A percentile compares a stretch with the other conserved stretches of the same genome.
These are phyloP conservation scores for Ia io DNA, from an alignment of 2,113 vertebrate genomes.

Conservation along the genomic window DNA sequence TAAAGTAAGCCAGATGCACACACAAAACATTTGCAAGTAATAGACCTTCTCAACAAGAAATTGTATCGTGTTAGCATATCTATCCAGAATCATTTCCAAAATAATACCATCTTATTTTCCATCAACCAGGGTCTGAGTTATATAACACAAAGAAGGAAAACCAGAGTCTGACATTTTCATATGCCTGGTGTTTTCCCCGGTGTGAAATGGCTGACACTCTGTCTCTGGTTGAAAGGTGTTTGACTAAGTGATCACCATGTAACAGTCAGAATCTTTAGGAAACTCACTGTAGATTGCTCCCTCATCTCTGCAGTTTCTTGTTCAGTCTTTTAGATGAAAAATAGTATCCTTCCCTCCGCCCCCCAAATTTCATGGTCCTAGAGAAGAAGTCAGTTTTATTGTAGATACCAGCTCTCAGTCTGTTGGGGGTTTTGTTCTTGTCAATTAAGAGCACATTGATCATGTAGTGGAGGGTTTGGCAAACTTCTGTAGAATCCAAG, in stretches of 20 bases:
- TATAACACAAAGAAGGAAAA: neutral
- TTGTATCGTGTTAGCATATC: neutral
- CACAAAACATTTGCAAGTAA: neutral
- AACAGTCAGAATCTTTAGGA: neutral
- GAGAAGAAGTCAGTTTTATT: neutral
- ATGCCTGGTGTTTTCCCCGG: neutral
- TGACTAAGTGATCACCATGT: neutral
- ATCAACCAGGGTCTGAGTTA: neutral
- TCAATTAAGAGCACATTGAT: neutral
- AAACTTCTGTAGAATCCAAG: neutral
- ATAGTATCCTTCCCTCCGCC: neutral
- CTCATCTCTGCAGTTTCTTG: neutral
- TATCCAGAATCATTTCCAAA: neutral
- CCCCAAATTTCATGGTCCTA: neutral
- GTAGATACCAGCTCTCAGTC: neutral
- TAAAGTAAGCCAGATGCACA: neutral
- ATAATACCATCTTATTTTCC: neutral
- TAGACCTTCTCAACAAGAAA: neutral
- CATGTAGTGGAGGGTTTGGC: neutral
- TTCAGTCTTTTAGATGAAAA: constrained; percentile 3
- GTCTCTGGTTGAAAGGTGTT: neutral
- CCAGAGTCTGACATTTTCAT: neutral
- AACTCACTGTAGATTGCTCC: neutral
- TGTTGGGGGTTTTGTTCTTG: neutral
- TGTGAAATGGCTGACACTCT: neutral